phyloP scores from a whole-genome alignment of 1,140 invertebrate genomes.

The Lutraria rhynchaena region DNA sequence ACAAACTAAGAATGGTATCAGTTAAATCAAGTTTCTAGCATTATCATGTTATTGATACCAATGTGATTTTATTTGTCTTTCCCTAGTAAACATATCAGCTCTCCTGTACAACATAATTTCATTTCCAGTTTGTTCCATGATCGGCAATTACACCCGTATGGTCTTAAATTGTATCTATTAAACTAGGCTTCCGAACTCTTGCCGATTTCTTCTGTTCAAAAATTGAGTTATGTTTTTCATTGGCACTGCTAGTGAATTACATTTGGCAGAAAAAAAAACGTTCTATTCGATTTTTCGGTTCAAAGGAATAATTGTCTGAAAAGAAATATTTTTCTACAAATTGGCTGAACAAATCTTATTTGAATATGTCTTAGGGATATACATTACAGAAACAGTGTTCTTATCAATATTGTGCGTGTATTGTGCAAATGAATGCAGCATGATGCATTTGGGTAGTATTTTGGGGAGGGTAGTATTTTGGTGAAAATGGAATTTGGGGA shows the following conservation, averaged over 20 bases:
- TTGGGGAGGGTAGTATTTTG: too few species aligned
- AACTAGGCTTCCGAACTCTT: conserved; percentile 3
- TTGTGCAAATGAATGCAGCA: too few species aligned
- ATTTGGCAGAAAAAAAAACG: not conserved
- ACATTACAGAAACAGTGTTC: too few species aligned
- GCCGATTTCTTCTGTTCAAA: conserved; percentile 4
- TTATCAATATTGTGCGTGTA: too few species aligned
- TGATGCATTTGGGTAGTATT: too few species aligned
- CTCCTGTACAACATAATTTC: conserved; percentile 12
- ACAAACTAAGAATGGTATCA: too few species aligned
- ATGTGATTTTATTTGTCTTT: conserved; percentile 38
- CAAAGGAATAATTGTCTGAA: too few species aligned
- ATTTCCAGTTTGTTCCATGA: not conserved
- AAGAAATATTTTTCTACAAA: too few species aligned
- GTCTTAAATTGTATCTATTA: conserved; percentile 19
- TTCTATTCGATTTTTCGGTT: not conserved
- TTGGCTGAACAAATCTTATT: too few species aligned
- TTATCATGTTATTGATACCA: conserved; percentile 19
- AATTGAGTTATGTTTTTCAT: conserved; percentile 40
- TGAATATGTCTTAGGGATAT: too few species aligned
- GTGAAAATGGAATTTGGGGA: too few species aligned
- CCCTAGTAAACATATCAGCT: conserved; percentile 7
- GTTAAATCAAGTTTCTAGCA: not conserved
- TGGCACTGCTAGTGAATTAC: conserved; percentile 33
- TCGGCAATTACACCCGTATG: conserved; percentile 10